A percentile compares a stretch with the other conserved stretches of the same genome.
Evolutionary conservation across 2,113 vertebrate species (phyloP).

Genomic region (Bostrychus sinensis): DNA sequence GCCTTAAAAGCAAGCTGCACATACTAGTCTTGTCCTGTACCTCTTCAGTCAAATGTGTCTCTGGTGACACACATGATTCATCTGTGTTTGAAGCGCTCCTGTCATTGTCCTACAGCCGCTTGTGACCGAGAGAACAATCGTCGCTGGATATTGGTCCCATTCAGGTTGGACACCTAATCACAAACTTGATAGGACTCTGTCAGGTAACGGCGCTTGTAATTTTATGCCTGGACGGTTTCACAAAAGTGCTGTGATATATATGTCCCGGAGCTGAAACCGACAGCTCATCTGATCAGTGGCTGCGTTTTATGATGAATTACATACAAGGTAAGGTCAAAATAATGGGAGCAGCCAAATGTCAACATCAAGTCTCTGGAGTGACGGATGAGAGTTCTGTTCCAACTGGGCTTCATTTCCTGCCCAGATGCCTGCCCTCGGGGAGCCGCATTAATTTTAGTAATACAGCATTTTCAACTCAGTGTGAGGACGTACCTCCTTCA

Average conservation of each 20-base stretch:
- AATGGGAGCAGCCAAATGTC: constrained; percentile 51
- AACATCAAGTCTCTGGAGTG: constrained; percentile 45
- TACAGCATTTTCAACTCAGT: constrained; percentile 39
- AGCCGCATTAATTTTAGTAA: constrained; percentile 59
- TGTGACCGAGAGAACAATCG: constrained; percentile 38
- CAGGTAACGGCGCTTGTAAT: constrained; percentile 59
- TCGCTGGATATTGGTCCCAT: constrained; percentile 43
- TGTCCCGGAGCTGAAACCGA: constrained; percentile 52
- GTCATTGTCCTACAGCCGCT: constrained; percentile 21
- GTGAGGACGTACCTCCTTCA: constrained; percentile 37
- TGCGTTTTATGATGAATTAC: constrained; percentile 55
- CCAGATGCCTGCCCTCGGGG: constrained; percentile 38
- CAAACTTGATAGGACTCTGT: constrained; percentile 51
- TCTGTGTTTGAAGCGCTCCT: constrained; percentile 48
- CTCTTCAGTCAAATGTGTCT: background rate
- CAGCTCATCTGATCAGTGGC: constrained; percentile 57
- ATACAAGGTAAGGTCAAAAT: constrained; percentile 49
- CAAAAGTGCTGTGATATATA: constrained; percentile 59
- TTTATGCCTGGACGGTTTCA: constrained; percentile 55
- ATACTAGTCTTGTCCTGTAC: background rate
- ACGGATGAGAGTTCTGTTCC: constrained; percentile 46
- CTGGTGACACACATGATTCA: constrained; percentile 43
- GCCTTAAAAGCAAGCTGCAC: background rate
- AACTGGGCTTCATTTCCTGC: constrained; percentile 42
- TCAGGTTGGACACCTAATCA: constrained; percentile 52